Conservation (phyloP, 2,113 vertebrate species). For the Cygnus atratus region DNA sequence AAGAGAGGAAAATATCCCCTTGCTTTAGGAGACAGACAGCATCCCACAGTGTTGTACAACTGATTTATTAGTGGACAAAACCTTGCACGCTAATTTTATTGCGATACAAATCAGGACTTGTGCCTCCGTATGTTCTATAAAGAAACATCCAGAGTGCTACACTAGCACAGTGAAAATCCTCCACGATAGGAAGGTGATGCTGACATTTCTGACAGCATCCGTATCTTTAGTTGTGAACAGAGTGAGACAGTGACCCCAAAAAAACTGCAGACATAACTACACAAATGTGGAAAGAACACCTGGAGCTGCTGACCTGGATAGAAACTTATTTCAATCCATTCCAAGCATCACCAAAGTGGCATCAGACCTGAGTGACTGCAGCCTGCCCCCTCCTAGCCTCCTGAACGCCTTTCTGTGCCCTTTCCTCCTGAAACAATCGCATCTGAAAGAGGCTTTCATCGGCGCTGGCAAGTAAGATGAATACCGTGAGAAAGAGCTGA, state of each 20-base stretch:
- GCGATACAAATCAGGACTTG: background rate
- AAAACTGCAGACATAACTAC: background rate
- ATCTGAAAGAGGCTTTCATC: background rate
- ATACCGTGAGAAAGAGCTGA: slow-evolving; percentile 23
- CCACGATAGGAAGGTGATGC: background rate
- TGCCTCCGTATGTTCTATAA: accelerated
- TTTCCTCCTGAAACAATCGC: background rate
- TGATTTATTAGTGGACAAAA: accelerated
- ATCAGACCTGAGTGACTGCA: background rate
- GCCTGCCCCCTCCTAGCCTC: background rate
- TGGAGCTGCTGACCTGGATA: background rate
- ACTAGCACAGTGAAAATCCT: background rate
- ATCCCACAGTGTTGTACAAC: background rate
- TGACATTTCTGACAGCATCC: background rate
- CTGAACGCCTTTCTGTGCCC: accelerated
- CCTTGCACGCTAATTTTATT: background rate
- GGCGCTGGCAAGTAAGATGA: background rate
- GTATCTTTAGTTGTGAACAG: background rate
- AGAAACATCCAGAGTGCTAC: accelerated
- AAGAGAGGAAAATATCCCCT: background rate
- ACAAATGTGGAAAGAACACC: background rate
- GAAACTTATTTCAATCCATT: background rate
- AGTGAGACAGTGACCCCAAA: background rate
- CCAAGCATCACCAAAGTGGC: background rate
- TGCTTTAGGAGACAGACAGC: background rate